A percentile compares a stretch with the other conserved stretches of the same genome.
These are phyloP conservation scores for Proterorhinus semilunaris DNA, from an alignment of 2,113 vertebrate genomes.

Conservation along the genomic window DNA sequence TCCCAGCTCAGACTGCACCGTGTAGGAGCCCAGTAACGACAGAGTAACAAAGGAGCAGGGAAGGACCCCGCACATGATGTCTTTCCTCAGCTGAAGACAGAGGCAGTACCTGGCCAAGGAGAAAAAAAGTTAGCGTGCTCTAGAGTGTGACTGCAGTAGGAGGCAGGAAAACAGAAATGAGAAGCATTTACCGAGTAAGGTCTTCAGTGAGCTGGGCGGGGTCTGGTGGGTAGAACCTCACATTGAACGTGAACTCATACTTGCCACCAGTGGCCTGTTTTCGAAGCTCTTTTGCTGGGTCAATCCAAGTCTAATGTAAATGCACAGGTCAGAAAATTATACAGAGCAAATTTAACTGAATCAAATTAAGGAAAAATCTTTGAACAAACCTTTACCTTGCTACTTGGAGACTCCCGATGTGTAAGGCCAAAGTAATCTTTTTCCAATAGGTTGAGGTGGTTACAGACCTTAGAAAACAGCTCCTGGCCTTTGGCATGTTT, in stretches of 20 bases:
- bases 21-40: slow-evolving; percentile 91
- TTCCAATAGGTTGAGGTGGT: slow-evolving; percentile 94
- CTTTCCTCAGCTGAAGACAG: slow-evolving; percentile 93
- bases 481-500: slow-evolving; percentile 95
- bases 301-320: slow-evolving; percentile 86
- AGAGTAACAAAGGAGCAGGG: slow-evolving; percentile 94
- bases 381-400: slow-evolving; percentile 75
- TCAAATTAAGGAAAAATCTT: neutral
- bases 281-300: slow-evolving; percentile 90
- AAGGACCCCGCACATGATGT: slow-evolving; percentile 85
- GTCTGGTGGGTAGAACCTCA: slow-evolving; percentile 98
- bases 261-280: slow-evolving; percentile 89
- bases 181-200: slow-evolving; percentile 86
- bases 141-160: no score
- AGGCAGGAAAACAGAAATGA: neutral
- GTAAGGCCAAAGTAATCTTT: slow-evolving; percentile 93
- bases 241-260: slow-evolving; percentile 89
- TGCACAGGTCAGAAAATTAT: neutral
- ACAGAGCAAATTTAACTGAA: neutral
- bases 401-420: slow-evolving; percentile 81
- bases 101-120: slow-evolving; percentile 83
- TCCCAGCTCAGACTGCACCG: slow-evolving; percentile 91
- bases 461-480: slow-evolving; percentile 88
- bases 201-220: slow-evolving; percentile 92
- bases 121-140: neutral